A percentile compares a stretch with the other conserved stretches of the same genome.
phyloP scores from a whole-genome alignment of 2,888 invertebrate genomes.

The Aphodius sticticus region DNA sequence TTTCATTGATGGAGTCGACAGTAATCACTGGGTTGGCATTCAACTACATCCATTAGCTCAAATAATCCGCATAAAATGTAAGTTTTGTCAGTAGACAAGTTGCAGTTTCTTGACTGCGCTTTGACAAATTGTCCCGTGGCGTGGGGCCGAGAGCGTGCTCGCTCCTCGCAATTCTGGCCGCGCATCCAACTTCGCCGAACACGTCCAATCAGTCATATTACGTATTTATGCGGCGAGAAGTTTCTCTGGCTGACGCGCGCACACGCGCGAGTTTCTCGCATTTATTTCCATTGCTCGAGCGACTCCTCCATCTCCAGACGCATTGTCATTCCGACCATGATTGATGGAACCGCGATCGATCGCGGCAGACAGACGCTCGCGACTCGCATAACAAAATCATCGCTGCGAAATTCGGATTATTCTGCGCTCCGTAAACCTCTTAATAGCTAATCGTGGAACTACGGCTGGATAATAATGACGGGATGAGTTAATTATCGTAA shows the following conservation, averaged over 20 bases:
- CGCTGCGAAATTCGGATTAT: background rate
- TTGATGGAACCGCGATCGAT: background rate
- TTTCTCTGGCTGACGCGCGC: background rate
- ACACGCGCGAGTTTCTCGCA: background rate
- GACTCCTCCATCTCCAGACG: background rate
- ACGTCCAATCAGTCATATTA: background rate
- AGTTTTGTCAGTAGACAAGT: background rate
- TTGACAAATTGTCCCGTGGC: background rate
- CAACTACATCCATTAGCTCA: background rate
- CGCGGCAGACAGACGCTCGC: background rate
- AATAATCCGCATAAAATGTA: background rate
- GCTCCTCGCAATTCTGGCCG: background rate
- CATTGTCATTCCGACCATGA: constrained; percentile 4
- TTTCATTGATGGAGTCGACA: background rate
- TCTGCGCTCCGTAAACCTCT: background rate
- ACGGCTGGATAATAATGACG: background rate
- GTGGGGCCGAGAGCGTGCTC: background rate
- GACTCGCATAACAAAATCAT: background rate
- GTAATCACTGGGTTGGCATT: background rate
- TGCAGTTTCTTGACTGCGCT: background rate
- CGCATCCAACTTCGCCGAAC: background rate
- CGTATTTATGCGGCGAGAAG: background rate
- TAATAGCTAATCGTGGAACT: background rate
- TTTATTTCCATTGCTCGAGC: background rate
- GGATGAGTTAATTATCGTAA: background rate